Evolutionary conservation across 2,888 invertebrate species (phyloP).

Genomic region (Amiota minor): DNA sequence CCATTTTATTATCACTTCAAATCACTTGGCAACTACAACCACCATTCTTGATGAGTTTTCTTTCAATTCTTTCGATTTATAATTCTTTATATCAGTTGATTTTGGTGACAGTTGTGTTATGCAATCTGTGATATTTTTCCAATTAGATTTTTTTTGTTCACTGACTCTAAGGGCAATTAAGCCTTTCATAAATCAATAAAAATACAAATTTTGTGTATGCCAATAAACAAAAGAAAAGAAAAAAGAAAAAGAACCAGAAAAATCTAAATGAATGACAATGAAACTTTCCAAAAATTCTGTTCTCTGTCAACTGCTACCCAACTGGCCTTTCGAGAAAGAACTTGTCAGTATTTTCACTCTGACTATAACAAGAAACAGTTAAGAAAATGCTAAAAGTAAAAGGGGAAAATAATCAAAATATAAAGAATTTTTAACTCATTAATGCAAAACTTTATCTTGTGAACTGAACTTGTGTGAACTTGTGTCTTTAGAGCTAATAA

Average conservation of each 20-base stretch:
- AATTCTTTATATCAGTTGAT: neutral
- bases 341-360: neutral
- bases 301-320: neutral
- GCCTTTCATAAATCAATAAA: conserved; percentile 40
- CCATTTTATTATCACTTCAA: neutral
- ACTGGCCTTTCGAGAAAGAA: neutral
- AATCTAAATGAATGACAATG: too few relatives aligned
- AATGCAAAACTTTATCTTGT: conserved; percentile 38
- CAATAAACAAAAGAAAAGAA: conserved; percentile 44
- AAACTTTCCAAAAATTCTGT: conserved; percentile 11
- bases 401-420: neutral
- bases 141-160: too few relatives aligned
- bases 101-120: too few relatives aligned
- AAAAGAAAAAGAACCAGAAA: too few relatives aligned
- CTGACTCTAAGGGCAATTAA: neutral
- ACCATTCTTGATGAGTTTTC: neutral
- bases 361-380: neutral
- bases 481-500: conserved; percentile 35
- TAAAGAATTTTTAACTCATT: conserved; percentile 3
- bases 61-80: neutral
- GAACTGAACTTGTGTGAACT: neutral
- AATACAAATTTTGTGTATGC: conserved; percentile 40
- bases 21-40: neutral
- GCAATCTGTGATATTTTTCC: too few relatives aligned
- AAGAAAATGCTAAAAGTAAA: neutral